Conservation (phyloP, 2,797 vertebrate genomes). For the Siniperca undulata region DNA sequence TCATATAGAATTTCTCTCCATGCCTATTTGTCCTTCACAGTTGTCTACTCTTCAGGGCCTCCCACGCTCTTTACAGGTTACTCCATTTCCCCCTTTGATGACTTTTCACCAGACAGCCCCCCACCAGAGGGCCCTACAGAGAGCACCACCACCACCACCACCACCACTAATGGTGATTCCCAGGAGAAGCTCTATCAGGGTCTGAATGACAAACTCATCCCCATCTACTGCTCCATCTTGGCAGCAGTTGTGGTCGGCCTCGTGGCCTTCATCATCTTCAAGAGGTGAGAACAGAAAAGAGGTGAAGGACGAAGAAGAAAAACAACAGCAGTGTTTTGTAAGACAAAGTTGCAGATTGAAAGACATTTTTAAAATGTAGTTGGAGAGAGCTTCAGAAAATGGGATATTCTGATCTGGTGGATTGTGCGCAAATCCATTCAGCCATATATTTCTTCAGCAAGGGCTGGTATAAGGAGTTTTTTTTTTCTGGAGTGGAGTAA, state of each 20-base stretch:
- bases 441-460: neutral
- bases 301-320: neutral
- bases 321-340: neutral
- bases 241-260: slow-evolving; percentile 94
- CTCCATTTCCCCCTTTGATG: slow-evolving; percentile 21
- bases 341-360: neutral
- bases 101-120: neutral
- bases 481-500: too few relatives aligned
- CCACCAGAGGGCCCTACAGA: slow-evolving; percentile 57
- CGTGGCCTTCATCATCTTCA: slow-evolving; percentile 95
- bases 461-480: neutral
- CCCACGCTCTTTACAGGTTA: slow-evolving; percentile 33
- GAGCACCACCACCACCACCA: slow-evolving; percentile 76
- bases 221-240: slow-evolving; percentile 96
- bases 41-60: slow-evolving; percentile 26
- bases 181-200: slow-evolving; percentile 82
- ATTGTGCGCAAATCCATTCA: neutral
- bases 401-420: neutral
- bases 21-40: slow-evolving; percentile 52
- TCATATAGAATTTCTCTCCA: neutral
- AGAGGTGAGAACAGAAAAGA: slow-evolving; percentile 85
- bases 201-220: slow-evolving; percentile 92
- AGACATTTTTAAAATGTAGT: neutral
- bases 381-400: neutral
- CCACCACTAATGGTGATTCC: slow-evolving; percentile 84